Percentiles rank a stretch among this genome's conserved stretches.
Evolutionary conservation across 2,113 vertebrate genomes (phyloP).

Genomic region (Ammodramus savannarum): DNA sequence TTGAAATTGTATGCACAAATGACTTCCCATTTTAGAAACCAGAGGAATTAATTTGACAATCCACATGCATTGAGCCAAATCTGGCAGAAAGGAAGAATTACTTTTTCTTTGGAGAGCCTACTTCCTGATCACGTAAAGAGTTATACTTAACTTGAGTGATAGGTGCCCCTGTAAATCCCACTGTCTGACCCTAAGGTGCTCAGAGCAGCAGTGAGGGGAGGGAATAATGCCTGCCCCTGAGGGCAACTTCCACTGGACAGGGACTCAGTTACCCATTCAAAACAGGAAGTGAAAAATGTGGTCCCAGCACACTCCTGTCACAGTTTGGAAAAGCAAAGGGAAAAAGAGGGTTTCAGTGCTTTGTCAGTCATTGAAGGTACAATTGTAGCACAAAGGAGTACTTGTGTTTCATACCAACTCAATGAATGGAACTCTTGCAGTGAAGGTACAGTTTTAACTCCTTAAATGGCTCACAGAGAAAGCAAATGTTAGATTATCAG

Average conservation of each 20-base stretch:
- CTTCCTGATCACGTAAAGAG: not conserved
- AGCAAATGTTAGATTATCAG: not conserved
- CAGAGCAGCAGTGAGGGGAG: not conserved
- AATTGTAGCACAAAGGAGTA: not conserved
- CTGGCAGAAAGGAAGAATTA: not conserved
- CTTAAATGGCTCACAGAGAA: not conserved
- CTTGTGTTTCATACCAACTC: not conserved
- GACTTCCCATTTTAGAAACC: not conserved
- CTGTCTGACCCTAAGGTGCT: not conserved
- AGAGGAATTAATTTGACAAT: not conserved
- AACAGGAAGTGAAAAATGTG: not conserved
- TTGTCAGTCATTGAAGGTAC: not conserved
- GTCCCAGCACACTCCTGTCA: not conserved
- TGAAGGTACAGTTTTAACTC: not conserved
- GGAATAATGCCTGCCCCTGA: not conserved
- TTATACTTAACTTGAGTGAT: not conserved
- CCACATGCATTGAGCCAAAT: not conserved
- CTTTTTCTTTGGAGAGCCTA: not conserved
- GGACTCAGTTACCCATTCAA: not conserved
- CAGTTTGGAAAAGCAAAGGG: not conserved
- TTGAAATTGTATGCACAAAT: not conserved
- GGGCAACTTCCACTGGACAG: not conserved
- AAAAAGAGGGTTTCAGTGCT: accelerated
- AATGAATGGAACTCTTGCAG: not conserved
- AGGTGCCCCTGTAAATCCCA: not conserved